Percentiles rank a stretch among this genome's conserved stretches.
Conservation (phyloP, 2,797 vertebrate genomes). For the Acanthornis magna region DNA sequence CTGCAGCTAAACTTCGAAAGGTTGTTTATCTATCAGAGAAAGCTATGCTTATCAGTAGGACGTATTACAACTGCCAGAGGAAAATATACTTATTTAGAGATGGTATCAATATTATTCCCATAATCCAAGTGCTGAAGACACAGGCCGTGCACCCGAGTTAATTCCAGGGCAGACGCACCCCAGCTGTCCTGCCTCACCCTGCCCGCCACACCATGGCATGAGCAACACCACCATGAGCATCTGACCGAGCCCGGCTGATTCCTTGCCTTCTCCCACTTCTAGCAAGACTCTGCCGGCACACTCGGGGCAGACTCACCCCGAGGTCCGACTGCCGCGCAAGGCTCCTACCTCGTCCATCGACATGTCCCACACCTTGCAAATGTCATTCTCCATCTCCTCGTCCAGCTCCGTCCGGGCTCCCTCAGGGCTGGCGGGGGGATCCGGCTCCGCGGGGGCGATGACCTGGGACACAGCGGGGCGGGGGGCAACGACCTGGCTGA, state of each 20-base stretch:
- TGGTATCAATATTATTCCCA: background rate
- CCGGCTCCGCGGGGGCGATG: conserved; percentile 67
- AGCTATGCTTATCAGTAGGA: background rate
- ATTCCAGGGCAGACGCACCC: background rate
- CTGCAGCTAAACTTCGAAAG: background rate
- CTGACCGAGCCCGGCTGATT: fast-evolving
- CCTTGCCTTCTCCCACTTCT: background rate
- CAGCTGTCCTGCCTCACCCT: background rate
- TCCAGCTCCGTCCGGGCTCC: conserved; percentile 77
- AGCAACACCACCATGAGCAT: fast-evolving
- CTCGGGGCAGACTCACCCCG: background rate
- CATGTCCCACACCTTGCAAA: conserved; percentile 98
- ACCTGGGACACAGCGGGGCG: conserved; percentile 42
- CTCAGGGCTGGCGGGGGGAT: conserved; percentile 64
- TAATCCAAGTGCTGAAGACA: background rate
- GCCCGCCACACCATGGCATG: fast-evolving
- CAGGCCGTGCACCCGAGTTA: too few species aligned
- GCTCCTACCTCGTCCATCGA: conserved; percentile 90
- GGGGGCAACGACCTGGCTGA: too few species aligned
- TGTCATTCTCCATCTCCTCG: conserved; percentile 89
- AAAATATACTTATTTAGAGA: fast-evolving
- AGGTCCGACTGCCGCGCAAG: background rate
- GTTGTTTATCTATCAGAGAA: background rate
- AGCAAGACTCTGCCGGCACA: fast-evolving
- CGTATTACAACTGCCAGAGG: background rate